Evolutionary conservation across 2,888 invertebrate species (phyloP).

Genomic region (Baronia brevicornis): DNA sequence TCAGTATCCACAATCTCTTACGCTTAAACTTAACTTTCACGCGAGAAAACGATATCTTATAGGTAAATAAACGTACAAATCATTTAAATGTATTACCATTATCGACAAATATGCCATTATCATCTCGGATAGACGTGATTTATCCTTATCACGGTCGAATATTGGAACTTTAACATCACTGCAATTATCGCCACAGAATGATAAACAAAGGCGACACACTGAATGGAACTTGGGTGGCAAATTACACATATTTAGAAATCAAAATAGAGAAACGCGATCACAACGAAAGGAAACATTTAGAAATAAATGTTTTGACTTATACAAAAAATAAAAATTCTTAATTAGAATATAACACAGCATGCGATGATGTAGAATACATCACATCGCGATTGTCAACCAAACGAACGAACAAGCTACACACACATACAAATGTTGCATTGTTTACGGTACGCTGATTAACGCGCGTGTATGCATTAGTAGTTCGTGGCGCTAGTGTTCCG

Average conservation of each 20-base stretch:
- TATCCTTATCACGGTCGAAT: constrained; percentile 84
- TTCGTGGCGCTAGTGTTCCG: constrained; percentile 39
- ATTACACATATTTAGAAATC: constrained; percentile 88
- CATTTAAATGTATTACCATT: constrained; percentile 77
- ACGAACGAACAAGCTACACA: constrained; percentile 71
- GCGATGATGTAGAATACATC: constrained; percentile 74
- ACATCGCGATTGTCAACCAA: constrained; percentile 76
- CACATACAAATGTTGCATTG: constrained; percentile 54
- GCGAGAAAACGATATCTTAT: constrained; percentile 61
- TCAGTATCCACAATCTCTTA: constrained; percentile 75
- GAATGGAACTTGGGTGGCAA: constrained; percentile 94
- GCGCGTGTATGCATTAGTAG: constrained; percentile 47
- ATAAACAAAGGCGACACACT: constrained; percentile 95
- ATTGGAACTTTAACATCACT: constrained; percentile 85
- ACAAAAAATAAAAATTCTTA: constrained; percentile 67
- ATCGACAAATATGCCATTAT: constrained; percentile 87
- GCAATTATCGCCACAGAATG: constrained; percentile 81
- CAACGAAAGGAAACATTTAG: constrained; percentile 73
- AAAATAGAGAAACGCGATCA: constrained; percentile 68
- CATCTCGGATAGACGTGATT: constrained; percentile 80
- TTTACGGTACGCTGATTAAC: constrained; percentile 60
- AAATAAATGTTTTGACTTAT: constrained; percentile 68
- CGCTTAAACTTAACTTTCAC: constrained; percentile 74
- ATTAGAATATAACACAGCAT: constrained; percentile 72
- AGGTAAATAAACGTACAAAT: constrained; percentile 33